Evolutionary conservation across 2,888 invertebrate species (phyloP), one percentile per base, ranked within the genome.

Genomic region (Habroteleia sp.): DNA sequence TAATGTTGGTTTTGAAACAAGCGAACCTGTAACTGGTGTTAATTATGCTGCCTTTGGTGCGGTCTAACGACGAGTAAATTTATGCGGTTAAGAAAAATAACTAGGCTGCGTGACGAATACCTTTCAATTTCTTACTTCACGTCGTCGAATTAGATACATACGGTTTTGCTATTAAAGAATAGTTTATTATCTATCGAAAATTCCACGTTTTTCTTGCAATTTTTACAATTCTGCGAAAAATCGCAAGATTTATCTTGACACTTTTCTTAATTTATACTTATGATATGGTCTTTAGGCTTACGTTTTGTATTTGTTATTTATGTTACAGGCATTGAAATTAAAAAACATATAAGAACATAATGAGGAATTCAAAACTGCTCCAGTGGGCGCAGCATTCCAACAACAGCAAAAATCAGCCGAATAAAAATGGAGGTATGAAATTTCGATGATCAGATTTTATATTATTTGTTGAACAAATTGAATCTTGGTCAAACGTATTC

Each of bases 321-420:
- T 76, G 50, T 82, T 83, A 0, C 80, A 84, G 84, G 74, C 52
- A 56, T 48, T 75, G 11, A 37, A 62, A 35, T 25, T 20, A 14
- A 46, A 27, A 44, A 52, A 39, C 31, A 16, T n/a, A 48, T 48
- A 39, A 33, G 48, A 48, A 87, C 52, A 76, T 65, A 76, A 91
- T 91, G 90, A 90, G 90, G 85, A 91, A 91, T 87, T 91, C 91
- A 73, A 90, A 90, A 82, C 83, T 91, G 42, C 84, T 91, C 72
- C 91, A 91, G 85, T 91, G 91, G 91, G 90, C 91, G 46, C 90
- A 91, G 77, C 91, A 90, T 84, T 89, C 90, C 73, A 89, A 90
- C 66, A 89, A 89, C 78, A 89, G 89, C 78, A 89, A 89, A 83
- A 88, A 88, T 82, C 87, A 87, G 71, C 81, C 87, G 5, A 85